phyloP scores from a whole-genome alignment of 2,888 invertebrate genomes.

The Nebria salina region DNA sequence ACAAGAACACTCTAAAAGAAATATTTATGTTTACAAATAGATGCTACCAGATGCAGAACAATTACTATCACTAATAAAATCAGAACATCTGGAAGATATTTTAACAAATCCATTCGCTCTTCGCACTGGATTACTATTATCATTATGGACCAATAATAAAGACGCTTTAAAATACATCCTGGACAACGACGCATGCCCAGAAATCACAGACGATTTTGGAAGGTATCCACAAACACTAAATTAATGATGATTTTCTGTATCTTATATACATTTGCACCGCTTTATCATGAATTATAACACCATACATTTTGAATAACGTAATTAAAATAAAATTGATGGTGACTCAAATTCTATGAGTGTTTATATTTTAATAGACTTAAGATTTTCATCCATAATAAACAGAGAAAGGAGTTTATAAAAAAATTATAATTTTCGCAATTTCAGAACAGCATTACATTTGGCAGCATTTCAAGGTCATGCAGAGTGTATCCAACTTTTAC shows the following conservation, averaged over 20 bases:
- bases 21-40: conserved; percentile 54
- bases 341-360: no score
- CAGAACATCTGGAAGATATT: conserved; percentile 63
- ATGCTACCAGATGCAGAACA: conserved; percentile 65
- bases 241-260: not conserved
- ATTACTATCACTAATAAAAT: conserved; percentile 61
- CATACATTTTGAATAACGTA: not conserved
- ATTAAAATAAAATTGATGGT: no score
- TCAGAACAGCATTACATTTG: conserved; percentile 77
- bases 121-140: conserved; percentile 68
- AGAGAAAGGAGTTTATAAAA: no score
- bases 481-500: conserved; percentile 74
- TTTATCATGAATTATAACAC: not conserved
- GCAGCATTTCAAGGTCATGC: conserved; percentile 80
- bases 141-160: conserved; percentile 70
- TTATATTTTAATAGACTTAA: no score
- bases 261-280: not conserved
- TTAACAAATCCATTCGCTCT: conserved; percentile 61
- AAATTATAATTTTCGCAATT: conserved; percentile 20
- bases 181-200: conserved; percentile 69
- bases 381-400: no score
- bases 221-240: conserved; percentile 61
- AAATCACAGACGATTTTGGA: conserved; percentile 73
- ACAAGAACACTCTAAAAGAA: no score
- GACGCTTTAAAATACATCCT: conserved; percentile 67